Evolutionary conservation across 2,797 vertebrate species (phyloP), one percentile per base, ranked within the genome.

Genomic region (Tapera naevia): DNA sequence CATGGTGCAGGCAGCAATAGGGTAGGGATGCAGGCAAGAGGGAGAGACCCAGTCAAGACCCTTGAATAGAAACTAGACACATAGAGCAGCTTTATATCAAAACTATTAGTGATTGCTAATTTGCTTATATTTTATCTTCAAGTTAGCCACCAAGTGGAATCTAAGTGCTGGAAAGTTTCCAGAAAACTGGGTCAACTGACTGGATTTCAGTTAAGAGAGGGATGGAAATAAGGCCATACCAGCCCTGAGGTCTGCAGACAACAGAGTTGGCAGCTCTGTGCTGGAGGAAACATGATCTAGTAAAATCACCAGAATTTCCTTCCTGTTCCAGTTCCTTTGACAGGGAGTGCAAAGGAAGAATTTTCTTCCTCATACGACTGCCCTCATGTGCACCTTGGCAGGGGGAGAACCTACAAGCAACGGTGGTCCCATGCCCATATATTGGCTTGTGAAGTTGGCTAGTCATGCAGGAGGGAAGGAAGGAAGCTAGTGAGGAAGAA

Each of bases 251-350:
- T 67, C 27, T 3, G 0, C 37, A 53, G 66, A 18, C 45, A 51
- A 9, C 8, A 2, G 27, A 57, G 30, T 22, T 92, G 45, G 60
- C 24, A 35, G 33, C 71, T 89, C 70, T 70, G 17, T 69, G 48
- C 27, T 27, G 19, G 24, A 84, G 45, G 73, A 95, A 90, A 33
- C 39, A 60, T 3, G 4, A 3, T 70, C 43, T 70, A 67, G 60
- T 73, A 56, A 74, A 89, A 88, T 79, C n/a, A 50, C 39, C 48
- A 76, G 58, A 70, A 74, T 46, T 91, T 92, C n/a, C 50, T 62
- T 67, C 76, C 80, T 64, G 22, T 15, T 24, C 28, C 16, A 28
- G 4, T 80, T 88, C 80, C 67, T 87, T 82, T 50, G 41, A 23
- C 25, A 0, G 15, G 72, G 48, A 73, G 6, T 2, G 2, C 56